Evolutionary conservation across 2,888 invertebrate genomes (phyloP).

Genomic region (Mythimna vitellina): DNA sequence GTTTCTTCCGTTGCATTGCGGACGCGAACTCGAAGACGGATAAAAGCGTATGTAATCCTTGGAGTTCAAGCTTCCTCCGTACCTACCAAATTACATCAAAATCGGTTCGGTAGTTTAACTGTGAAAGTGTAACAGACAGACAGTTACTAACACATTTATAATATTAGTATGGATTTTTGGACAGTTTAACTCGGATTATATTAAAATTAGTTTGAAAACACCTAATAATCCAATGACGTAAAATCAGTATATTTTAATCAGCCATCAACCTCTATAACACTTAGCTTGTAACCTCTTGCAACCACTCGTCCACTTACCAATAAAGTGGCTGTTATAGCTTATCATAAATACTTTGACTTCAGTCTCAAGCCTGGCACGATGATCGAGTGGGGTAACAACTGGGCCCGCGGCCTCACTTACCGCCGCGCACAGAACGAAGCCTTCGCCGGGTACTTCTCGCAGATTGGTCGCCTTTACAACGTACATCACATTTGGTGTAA

Average conservation of each 20-base stretch:
- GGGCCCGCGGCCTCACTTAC: conserved; percentile 98
- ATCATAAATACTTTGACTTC: conserved; percentile 39
- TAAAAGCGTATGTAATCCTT: too few relatives aligned
- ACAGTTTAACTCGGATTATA: too few relatives aligned
- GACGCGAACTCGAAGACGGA: too few relatives aligned
- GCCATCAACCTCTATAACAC: neutral
- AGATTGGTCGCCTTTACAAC: conserved; percentile 98
- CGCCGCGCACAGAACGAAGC: conserved; percentile 98
- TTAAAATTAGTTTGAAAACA: neutral
- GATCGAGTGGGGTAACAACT: conserved; percentile 99
- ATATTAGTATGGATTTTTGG: too few relatives aligned
- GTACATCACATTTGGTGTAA: conserved; percentile 99
- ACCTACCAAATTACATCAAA: too few relatives aligned
- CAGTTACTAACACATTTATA: too few relatives aligned
- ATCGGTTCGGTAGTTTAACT: too few relatives aligned
- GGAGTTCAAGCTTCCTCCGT: too few relatives aligned
- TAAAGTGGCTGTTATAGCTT: neutral
- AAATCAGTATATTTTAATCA: neutral
- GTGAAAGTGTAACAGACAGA: too few relatives aligned
- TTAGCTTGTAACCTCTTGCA: neutral
- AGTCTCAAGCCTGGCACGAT: conserved; percentile 99
- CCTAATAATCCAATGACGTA: neutral
- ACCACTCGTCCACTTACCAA: neutral
- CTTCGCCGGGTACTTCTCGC: conserved; percentile 99
- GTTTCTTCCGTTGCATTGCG: too few relatives aligned